Evolutionary conservation across 2,113 vertebrate genomes (phyloP).

Genomic region (Leptodactylus fuscus): DNA sequence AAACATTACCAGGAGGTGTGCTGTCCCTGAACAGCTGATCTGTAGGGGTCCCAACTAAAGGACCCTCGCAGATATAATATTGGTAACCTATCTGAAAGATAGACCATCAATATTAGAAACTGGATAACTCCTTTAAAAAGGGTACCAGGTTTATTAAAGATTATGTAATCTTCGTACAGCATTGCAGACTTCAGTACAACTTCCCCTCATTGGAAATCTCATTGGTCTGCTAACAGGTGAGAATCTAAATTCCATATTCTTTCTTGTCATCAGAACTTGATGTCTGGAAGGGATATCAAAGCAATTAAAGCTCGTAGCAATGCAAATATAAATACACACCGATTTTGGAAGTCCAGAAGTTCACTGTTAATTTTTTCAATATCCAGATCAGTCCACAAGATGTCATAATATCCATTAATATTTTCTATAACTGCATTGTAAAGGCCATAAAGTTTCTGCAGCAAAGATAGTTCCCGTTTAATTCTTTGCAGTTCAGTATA

Average conservation of each 20-base stretch:
- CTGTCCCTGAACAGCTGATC: too few species aligned
- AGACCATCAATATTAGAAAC: too few species aligned
- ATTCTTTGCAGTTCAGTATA: constrained; percentile 82
- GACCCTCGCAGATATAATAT: too few species aligned
- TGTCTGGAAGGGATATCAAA: not conserved
- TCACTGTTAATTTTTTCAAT: constrained; percentile 80
- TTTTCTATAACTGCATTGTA: constrained; percentile 75
- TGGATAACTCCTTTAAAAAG: too few species aligned
- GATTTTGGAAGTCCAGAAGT: constrained; percentile 84
- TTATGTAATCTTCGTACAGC: too few species aligned
- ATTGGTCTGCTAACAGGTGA: not conserved
- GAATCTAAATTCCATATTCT: not conserved
- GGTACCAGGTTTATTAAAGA: too few species aligned
- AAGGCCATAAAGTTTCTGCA: constrained; percentile 81
- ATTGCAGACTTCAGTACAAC: too few species aligned
- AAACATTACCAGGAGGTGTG: too few species aligned
- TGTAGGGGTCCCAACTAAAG: too few species aligned
- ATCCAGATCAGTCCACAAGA: constrained; percentile 80
- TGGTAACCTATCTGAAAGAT: too few species aligned
- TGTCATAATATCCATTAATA: constrained; percentile 74
- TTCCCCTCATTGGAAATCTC: too few species aligned
- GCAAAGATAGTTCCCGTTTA: constrained; percentile 77
- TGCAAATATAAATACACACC: constrained; percentile 62
- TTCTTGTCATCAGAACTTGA: not conserved
- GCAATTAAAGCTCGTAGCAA: not conserved